phyloP scores from a whole-genome alignment of 1,140 invertebrate species.

The Drosophila sproati region DNA sequence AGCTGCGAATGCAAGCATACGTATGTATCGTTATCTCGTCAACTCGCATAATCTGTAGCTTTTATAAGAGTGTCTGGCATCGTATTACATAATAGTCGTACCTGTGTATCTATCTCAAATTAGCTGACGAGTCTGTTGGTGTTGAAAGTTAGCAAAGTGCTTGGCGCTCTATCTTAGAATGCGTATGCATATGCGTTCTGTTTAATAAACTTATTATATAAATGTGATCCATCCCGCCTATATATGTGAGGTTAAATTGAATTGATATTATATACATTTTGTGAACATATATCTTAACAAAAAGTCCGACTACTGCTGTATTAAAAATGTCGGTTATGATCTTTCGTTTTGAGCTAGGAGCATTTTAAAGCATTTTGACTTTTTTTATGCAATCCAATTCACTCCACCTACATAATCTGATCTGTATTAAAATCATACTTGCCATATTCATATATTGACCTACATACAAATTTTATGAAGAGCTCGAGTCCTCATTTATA shows the following conservation, averaged over 20 bases:
- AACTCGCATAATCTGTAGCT: background rate
- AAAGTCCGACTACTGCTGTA: background rate
- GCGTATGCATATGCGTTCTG: background rate
- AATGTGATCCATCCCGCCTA: background rate
- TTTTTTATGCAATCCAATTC: background rate
- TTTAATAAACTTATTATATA: background rate
- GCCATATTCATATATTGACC: background rate
- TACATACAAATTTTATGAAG: background rate
- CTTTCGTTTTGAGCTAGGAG: background rate
- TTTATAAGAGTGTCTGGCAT: slow-evolving; percentile 6
- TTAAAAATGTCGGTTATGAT: slow-evolving; percentile 4
- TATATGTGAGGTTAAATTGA: background rate
- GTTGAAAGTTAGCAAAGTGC: background rate
- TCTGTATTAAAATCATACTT: background rate
- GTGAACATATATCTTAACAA: no score
- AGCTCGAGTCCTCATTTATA: background rate
- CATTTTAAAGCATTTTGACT: background rate
- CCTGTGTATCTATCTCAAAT: background rate
- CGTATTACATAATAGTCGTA: background rate
- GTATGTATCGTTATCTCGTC: slow-evolving; percentile 36
- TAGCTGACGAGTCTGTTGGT: slow-evolving; percentile 12
- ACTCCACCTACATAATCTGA: background rate
- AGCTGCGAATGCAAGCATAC: slow-evolving; percentile 14
- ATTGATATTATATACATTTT: no score
- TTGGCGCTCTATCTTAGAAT: background rate